These are phyloP conservation scores for Actias luna DNA, from an alignment of 2,888 invertebrate species.

Conservation along the genomic window DNA sequence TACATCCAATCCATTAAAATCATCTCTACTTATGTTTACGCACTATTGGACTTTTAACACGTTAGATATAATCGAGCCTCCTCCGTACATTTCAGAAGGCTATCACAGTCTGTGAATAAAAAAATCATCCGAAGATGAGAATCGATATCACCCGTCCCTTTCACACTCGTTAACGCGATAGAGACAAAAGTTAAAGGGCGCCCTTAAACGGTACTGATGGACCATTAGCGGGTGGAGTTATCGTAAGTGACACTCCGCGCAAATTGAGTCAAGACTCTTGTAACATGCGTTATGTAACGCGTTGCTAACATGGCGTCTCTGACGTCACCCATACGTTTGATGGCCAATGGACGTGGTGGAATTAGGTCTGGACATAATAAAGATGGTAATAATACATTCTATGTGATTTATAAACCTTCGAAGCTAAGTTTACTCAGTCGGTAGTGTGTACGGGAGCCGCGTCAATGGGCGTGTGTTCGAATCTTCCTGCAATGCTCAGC, in stretches of 20 bases:
- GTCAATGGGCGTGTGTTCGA: too few species aligned
- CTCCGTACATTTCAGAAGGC: background rate
- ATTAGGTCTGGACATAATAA: too few species aligned
- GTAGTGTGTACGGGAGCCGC: too few species aligned
- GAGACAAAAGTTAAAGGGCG: conserved; percentile 12
- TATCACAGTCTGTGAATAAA: conserved; percentile 1
- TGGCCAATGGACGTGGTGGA: too few species aligned
- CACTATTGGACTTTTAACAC: too few species aligned
- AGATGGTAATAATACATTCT: too few species aligned
- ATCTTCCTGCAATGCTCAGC: too few species aligned
- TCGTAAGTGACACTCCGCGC: conserved; percentile 52
- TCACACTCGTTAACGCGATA: conserved; percentile 11
- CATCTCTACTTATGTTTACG: too few species aligned
- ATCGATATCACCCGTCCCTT: conserved; percentile 14
- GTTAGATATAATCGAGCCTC: background rate
- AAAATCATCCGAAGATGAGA: conserved; percentile 15
- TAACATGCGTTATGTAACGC: conserved; percentile 2
- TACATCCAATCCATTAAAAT: too few species aligned
- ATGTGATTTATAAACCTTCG: too few species aligned
- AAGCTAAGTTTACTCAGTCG: too few species aligned
- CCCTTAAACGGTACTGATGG: conserved; percentile 47
- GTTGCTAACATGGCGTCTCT: background rate
- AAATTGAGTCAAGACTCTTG: conserved; percentile 44
- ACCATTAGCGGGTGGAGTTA: conserved; percentile 51
- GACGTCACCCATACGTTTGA: background rate